These are phyloP conservation scores for Calycopis cecrops DNA, from an alignment of 1,140 invertebrate genomes.

Conservation along the genomic window DNA sequence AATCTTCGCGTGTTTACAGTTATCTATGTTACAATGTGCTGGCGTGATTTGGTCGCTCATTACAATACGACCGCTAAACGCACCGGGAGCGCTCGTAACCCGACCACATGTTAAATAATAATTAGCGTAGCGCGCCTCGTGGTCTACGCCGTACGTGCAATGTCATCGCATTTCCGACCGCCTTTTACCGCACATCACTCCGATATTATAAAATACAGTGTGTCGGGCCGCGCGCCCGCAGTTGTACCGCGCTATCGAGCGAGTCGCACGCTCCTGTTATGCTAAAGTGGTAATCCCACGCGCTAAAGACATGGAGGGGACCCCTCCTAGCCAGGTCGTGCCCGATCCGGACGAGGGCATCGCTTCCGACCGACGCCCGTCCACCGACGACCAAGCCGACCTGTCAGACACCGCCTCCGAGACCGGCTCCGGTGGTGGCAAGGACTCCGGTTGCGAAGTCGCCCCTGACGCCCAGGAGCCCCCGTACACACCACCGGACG, in stretches of 20 bases:
- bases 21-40: constrained; percentile 18
- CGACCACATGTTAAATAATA: constrained; percentile 27
- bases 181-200: constrained; percentile 62
- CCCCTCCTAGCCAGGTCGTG: constrained; percentile 44
- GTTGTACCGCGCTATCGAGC: constrained; percentile 53
- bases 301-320: constrained; percentile 52
- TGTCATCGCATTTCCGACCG: constrained; percentile 58
- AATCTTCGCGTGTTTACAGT: constrained; percentile 22
- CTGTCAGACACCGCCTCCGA: constrained; percentile 79
- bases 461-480: constrained; percentile 73
- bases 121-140: constrained; percentile 38
- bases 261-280: constrained; percentile 56
- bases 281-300: constrained; percentile 50
- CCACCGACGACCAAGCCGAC: constrained; percentile 76
- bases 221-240: constrained; percentile 57
- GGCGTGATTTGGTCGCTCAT: constrained; percentile 25
- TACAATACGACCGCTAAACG: constrained; percentile 25
- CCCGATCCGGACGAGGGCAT: constrained; percentile 56
- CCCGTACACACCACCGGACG: constrained; percentile 78
- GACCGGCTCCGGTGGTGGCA: constrained; percentile 75
- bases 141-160: constrained; percentile 38
- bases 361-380: constrained; percentile 61
- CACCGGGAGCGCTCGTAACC: not conserved
- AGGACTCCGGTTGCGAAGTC: constrained; percentile 81
- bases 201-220: constrained; percentile 62